Conservation (phyloP, 2,888 invertebrate genomes). For the Philopedon plagiatum region DNA sequence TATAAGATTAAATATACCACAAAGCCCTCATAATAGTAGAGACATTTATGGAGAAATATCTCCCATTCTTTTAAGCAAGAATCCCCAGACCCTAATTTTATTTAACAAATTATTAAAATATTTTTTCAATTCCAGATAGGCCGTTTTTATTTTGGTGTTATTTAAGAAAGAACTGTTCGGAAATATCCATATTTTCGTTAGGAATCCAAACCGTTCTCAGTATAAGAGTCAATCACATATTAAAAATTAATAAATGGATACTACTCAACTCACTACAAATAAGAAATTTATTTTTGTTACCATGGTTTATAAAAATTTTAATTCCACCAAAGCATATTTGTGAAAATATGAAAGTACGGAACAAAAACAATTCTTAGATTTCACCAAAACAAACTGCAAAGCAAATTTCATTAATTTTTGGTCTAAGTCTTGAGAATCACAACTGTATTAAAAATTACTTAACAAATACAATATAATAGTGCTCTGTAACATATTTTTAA, state of each 20-base stretch:
- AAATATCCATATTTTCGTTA: too few relatives aligned
- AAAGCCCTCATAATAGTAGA: too few relatives aligned
- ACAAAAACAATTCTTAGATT: background rate
- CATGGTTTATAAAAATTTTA: too few relatives aligned
- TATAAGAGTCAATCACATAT: too few relatives aligned
- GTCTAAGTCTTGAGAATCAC: conserved; percentile 27
- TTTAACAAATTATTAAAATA: background rate
- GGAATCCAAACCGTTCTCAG: too few relatives aligned
- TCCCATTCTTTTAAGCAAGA: background rate
- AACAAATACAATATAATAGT: conserved; percentile 33
- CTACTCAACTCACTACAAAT: too few relatives aligned
- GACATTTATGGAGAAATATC: background rate
- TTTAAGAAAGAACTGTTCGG: background rate
- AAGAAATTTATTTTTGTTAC: too few relatives aligned
- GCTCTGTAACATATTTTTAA: conserved; percentile 24
- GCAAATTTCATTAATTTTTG: background rate
- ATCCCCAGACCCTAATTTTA: too few relatives aligned
- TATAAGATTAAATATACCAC: too few relatives aligned
- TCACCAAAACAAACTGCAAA: background rate
- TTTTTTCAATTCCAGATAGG: conserved; percentile 28
- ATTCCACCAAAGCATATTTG: too few relatives aligned
- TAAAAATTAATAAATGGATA: too few relatives aligned
- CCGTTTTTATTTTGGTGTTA: background rate
- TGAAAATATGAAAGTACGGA: too few relatives aligned
- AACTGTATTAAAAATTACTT: conserved; percentile 30